These are phyloP conservation scores for Cheilosia vernalis DNA, from an alignment of 2,888 invertebrate species.

Conservation along the genomic window DNA sequence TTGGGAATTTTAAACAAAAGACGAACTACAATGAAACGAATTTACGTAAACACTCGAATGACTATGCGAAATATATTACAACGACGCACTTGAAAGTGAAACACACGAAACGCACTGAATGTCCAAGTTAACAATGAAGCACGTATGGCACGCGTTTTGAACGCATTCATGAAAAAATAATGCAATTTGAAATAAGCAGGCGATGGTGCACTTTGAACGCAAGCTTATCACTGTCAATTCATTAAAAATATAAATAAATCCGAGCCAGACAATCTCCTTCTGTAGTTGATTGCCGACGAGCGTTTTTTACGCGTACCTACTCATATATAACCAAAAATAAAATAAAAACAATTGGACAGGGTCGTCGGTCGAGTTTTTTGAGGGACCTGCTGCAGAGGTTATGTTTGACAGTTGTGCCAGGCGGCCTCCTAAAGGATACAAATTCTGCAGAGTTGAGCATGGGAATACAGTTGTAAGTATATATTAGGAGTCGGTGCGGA, in stretches of 20 bases:
- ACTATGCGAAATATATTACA: not conserved
- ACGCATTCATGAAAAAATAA: constrained; percentile 33
- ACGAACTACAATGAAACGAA: not conserved
- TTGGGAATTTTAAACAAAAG: not conserved
- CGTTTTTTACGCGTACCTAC: not conserved
- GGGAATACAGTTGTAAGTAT: too few relatives aligned
- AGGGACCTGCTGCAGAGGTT: too few relatives aligned
- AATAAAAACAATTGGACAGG: too few relatives aligned
- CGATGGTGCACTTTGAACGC: constrained; percentile 39
- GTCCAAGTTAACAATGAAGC: constrained; percentile 21
- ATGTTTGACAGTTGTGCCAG: too few relatives aligned
- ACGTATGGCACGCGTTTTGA: constrained; percentile 41
- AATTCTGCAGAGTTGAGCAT: too few relatives aligned
- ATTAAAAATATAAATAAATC: not conserved
- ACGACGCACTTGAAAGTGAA: not conserved
- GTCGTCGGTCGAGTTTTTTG: too few relatives aligned
- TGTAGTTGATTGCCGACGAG: constrained; percentile 6
- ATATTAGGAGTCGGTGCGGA: too few relatives aligned
- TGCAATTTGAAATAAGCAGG: constrained; percentile 11
- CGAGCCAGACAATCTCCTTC: not conserved
- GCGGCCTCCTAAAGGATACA: too few relatives aligned
- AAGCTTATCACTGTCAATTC: constrained; percentile 35
- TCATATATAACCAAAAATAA: not conserved
- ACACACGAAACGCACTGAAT: not conserved
- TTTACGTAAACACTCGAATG: not conserved